Percentiles rank a stretch among this genome's conserved stretches.
phyloP scores from a whole-genome alignment of 2,888 invertebrate species.

The Leucozona laternaria region DNA sequence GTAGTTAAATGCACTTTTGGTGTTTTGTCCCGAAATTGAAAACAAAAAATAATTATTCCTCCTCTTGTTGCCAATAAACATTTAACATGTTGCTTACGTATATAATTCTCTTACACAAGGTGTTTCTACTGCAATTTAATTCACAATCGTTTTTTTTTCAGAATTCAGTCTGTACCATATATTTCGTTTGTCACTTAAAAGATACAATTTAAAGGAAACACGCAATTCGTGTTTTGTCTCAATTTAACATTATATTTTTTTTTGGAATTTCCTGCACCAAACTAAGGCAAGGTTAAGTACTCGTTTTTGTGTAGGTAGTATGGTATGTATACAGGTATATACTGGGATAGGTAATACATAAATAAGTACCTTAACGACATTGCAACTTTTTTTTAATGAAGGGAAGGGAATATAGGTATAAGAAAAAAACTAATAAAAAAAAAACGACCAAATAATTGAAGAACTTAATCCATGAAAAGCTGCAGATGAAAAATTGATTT shows the following conservation, averaged over 20 bases:
- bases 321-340: background rate
- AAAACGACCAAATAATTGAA: too few species aligned
- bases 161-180: background rate
- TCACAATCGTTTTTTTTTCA: background rate
- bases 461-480: too few species aligned
- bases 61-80: background rate
- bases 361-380: too few species aligned
- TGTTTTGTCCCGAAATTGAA: too few species aligned
- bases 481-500: too few species aligned
- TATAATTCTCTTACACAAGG: background rate
- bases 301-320: background rate
- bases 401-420: too few species aligned
- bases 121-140: background rate
- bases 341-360: too few species aligned
- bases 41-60: too few species aligned
- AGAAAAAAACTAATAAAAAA: too few species aligned
- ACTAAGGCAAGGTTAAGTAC: background rate
- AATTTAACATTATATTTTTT: background rate
- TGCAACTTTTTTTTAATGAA: too few species aligned
- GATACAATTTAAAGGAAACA: slow-evolving; percentile 41
- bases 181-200: slow-evolving; percentile 16
- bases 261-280: slow-evolving; percentile 1
- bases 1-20: background rate
- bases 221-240: slow-evolving; percentile 17
- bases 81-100: background rate